A percentile compares a stretch with the other conserved stretches of the same genome.
Conservation (phyloP, 1,140 invertebrate species). For the Sinella curviseta region DNA sequence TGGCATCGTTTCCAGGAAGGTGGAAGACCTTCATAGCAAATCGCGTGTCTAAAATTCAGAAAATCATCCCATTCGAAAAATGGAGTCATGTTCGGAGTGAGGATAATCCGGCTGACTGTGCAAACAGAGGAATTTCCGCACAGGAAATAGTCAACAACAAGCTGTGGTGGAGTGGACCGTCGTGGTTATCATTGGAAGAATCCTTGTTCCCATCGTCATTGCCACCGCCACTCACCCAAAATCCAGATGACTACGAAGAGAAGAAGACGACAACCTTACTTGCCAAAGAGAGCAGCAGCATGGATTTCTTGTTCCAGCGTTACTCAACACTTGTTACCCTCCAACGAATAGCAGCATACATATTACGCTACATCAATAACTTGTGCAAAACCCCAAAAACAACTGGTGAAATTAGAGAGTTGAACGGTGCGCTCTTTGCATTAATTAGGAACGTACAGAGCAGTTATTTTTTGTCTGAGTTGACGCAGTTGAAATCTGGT, state of each 20-base stretch:
- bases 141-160: not conserved
- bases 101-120: constrained; percentile 37
- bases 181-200: not conserved
- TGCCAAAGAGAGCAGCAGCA: not conserved
- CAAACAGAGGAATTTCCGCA: constrained; percentile 4
- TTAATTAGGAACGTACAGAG: not conserved
- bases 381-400: not conserved
- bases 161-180: constrained; percentile 34
- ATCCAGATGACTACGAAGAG: not conserved
- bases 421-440: not conserved
- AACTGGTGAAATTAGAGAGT: not conserved
- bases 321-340: not conserved
- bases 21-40: constrained; percentile 13
- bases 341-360: not conserved
- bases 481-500: not conserved
- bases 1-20: not conserved
- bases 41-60: not conserved
- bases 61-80: not conserved
- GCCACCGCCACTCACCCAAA: not conserved
- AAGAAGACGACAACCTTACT: not conserved
- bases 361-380: not conserved
- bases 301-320: not conserved
- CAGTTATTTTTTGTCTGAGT: not conserved
- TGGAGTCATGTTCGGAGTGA: constrained; percentile 29
- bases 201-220: not conserved